These are phyloP conservation scores for Sphaerodactylus townsendi DNA, from an alignment of 2,113 vertebrate genomes.

Conservation along the genomic window DNA sequence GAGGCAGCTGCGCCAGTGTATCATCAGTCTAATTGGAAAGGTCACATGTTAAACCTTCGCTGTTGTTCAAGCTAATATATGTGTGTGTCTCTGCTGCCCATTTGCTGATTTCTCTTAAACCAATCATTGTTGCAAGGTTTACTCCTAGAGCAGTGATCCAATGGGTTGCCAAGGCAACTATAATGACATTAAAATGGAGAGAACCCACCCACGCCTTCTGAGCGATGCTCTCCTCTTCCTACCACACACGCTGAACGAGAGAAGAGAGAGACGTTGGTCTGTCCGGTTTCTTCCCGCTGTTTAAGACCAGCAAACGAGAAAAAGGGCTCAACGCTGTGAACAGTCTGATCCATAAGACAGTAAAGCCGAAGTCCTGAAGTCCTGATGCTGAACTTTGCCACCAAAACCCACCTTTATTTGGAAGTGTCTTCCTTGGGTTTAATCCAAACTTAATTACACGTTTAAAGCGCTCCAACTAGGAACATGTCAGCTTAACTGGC, in stretches of 20 bases:
- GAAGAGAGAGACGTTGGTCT: neutral
- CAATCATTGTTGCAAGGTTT: slow-evolving; percentile 66
- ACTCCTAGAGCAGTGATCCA: slow-evolving; percentile 62
- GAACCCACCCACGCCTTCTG: slow-evolving; percentile 1
- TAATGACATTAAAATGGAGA: slow-evolving; percentile 67
- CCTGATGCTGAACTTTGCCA: too few relatives aligned
- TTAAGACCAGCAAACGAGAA: too few relatives aligned
- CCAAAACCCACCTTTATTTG: neutral
- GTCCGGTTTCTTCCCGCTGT: neutral
- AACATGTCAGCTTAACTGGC: neutral
- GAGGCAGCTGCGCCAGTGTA: slow-evolving; percentile 75
- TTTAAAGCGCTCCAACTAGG: neutral
- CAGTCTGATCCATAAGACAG: neutral
- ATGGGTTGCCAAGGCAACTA: slow-evolving; percentile 72
- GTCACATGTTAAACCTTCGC: slow-evolving; percentile 77
- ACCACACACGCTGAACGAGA: neutral
- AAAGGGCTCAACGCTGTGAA: neutral
- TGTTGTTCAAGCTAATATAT: slow-evolving; percentile 72
- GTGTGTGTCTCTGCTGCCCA: slow-evolving; percentile 65
- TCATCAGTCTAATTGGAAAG: slow-evolving; percentile 69
- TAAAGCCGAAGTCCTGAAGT: neutral
- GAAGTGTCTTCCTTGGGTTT: neutral
- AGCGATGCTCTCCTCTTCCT: neutral
- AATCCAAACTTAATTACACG: neutral
- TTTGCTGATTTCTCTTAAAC: slow-evolving; percentile 68